Base-by-base conservation (phyloP, 2,113 vertebrate genomes). In the Phylloscopus whistleri region DNA sequence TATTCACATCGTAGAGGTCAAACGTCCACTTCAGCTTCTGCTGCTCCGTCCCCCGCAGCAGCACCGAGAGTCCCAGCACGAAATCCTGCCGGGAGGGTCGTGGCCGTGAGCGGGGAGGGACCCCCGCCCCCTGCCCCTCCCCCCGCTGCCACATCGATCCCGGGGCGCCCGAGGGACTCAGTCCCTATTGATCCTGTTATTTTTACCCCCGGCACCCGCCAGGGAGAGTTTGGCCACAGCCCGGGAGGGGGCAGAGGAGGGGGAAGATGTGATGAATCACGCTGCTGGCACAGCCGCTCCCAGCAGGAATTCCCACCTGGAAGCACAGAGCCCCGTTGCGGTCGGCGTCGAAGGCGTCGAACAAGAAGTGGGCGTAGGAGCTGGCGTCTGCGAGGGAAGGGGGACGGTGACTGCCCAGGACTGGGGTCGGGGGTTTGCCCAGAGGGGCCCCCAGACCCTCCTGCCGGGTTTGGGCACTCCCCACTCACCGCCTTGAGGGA, bases 11-110 rank as follows among this genome's bases (percentile, higher is more conserved):
- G 1, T 99, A 99, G 69, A 99, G 98, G 96, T 99, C 99, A 68
- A 99, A 99, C 20, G 99, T 98, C 99, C 99, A 99, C 96, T 98
- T 98, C 67, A 99, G 98, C 93, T 99, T 99, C 95, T 99, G 99
- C 1, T 98, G 98, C 94, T 99, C 98, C 0, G 99, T 98, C 4
- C 99, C 99, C 84, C 99, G 98, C 85, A 99, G 98, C 92, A 99
- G 90, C 93, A 99, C 96, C 0, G 99, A 99, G 52, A 99, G 98
- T 4, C 99, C 99, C 1, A 99, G 95, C 37, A 98, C 99, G 37
- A 99, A 99, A 96, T 99, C 99, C 98, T 99, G 68, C 21, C 21
- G 0, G 43, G 28, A 24, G 10, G 37, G 52, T 5, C 6, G 0
- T 0, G 3, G 8, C 74, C 2, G 2, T 51, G 26, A 63, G 76